Conservation (phyloP, 23 tunicate species). For the Aplidium turbinatum region DNA sequence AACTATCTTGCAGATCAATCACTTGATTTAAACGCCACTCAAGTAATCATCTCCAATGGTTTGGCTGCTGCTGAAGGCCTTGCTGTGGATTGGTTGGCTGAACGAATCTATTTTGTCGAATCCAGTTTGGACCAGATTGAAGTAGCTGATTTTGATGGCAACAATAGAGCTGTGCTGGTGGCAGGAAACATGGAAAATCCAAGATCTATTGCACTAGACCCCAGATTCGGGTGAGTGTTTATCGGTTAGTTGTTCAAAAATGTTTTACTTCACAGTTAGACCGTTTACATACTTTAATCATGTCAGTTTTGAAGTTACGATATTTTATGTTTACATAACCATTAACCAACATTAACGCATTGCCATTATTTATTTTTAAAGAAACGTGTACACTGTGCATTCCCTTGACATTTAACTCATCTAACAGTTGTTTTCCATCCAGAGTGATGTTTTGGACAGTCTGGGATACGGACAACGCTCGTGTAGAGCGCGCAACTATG, state of each 20-base stretch:
- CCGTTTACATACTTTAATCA: too few species aligned
- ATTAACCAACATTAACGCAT: too few species aligned
- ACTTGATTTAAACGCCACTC: constrained; percentile 24
- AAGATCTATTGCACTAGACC: constrained; percentile 71
- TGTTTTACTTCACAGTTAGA: too few species aligned
- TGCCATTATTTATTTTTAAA: too few species aligned
- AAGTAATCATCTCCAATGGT: constrained; percentile 45
- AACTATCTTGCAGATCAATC: constrained; percentile 33
- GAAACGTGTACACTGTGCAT: too few species aligned
- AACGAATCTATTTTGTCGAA: constrained; percentile 72
- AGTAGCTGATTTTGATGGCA: constrained; percentile 56
- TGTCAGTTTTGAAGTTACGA: too few species aligned
- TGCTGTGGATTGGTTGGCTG: constrained; percentile 86
- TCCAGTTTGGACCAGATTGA: constrained; percentile 57
- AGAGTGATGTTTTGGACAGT: constrained; percentile 83
- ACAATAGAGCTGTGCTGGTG: constrained; percentile 50
- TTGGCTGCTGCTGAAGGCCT: constrained; percentile 64
- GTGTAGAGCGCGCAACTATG: constrained; percentile 65
- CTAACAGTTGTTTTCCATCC: too few species aligned
- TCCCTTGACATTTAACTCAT: too few species aligned
- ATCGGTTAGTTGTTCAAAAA: too few species aligned
- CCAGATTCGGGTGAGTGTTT: constrained; percentile 65
- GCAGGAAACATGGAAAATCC: constrained; percentile 70
- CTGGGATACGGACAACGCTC: constrained; percentile 63
- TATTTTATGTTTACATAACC: too few species aligned